Base-by-base conservation (phyloP, 1,140 invertebrate genomes). In the Asobara japonica region DNA sequence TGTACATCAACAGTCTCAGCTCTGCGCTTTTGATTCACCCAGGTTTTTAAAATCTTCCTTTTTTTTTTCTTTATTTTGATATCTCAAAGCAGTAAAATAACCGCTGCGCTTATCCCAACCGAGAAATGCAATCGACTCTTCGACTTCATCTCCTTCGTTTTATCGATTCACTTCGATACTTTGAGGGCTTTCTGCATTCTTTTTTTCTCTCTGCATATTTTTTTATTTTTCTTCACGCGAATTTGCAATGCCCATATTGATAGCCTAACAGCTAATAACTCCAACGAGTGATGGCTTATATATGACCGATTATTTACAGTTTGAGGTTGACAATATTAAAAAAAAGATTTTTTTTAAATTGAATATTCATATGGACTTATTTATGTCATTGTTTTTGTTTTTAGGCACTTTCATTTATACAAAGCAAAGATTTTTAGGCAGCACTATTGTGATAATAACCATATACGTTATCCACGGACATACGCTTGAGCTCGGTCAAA, bases 51-150 rank as follows among this genome's bases (percentile, higher is more conserved):
- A 25, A 56, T 56, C 51, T 25, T 56, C 10, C 11, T 25, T 56
- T 56, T 56, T 56, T 6, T 56, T 56, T 56, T 18, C 25, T 56
- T 56, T 56, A 2, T 18, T 56, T 25, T 56, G n/a, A n/a, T n/a
- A n/a, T 56, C n/a, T 51, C 41, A 27, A 4, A 60, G 56, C 41
- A 62, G 62, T 61, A 69, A 69, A 62, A 61, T 31, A 61, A 69
- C 51, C 22, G 60, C 16, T 20, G 66, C 16, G 48, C 16, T 70
- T 69, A 64, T 70, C 30, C 60, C 16, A 27, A 25, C n/a, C 60
- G 69, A 71, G 69, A 71, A 71, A 56, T 71, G 69, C 69, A 71
- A 71, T 71, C 38, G 69, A 65, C 61, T 61, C 51, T 56, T 27
- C 11, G 60, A 71, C 33, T 71, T 71, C 41, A 45, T 45, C 51